Base-by-base conservation (phyloP, 2,888 invertebrate species). In the Anthophora plumipes region DNA sequence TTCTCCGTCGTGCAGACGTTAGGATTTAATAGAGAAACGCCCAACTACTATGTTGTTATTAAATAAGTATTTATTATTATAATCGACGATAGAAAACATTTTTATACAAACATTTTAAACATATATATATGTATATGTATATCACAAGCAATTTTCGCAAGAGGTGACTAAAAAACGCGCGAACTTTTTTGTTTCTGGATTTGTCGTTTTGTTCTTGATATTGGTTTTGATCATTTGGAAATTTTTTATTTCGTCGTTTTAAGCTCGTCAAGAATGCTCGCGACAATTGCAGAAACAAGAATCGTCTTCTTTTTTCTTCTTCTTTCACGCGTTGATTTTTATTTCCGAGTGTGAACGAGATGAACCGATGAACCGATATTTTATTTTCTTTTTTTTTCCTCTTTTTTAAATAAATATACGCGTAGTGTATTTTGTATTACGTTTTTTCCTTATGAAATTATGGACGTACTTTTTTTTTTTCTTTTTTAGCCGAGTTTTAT, bases 41-140 rank as follows among this genome's bases (percentile, higher is more conserved):
- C 83, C 86, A 87, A 87, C 84, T 85, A 73, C 85, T 86, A 89
- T 90, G 87, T 90, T 90, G 85, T 91, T 91, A 91, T 90, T 69
- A 88, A 90, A 91, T 93, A 92, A 92, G 91, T 93, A 93, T 93
- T 93, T 93, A 93, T 92, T 93, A 90, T 88, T 82, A 85, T 91
- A 91, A 92, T 92, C 90, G 89, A 91, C 90, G 89, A 87, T 91
- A 91, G 87, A 90, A 89, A 90, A 89, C 88, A 88, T 90, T 82
- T 91, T 91, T 91, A 90, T 90, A 91, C 89, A 87, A 88, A 90
- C 82, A 73, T 85, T 89, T 88, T 89, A 89, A 86, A 88, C 86
- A 89, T 63, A 63, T 68, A 52, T 54, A 31, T 67, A 67, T 54
- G 11, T 52, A 17, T 70, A 71, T 71, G 61, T 61, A 61, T 85